phyloP scores from a whole-genome alignment of 1,140 invertebrate species.

The Pentalonia nigronervosa region DNA sequence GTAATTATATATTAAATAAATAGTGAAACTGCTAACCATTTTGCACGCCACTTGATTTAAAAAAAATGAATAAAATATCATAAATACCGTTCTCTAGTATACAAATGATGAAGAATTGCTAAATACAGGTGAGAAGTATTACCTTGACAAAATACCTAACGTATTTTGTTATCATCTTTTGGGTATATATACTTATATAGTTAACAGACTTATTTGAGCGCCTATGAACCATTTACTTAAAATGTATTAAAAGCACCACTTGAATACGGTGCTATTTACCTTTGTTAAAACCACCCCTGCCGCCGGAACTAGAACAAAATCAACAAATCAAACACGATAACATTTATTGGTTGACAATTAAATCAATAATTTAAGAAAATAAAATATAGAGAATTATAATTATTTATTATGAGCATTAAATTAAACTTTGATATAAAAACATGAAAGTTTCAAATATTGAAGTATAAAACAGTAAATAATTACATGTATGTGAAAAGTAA shows the following conservation, averaged over 20 bases:
- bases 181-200: conserved; percentile 53
- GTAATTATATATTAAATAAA: conserved; percentile 28
- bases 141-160: conserved; percentile 58
- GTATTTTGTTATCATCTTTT: conserved; percentile 56
- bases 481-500: background rate
- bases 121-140: conserved; percentile 56
- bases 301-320: conserved; percentile 61
- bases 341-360: conserved; percentile 40
- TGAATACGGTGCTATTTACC: conserved; percentile 59
- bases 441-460: background rate
- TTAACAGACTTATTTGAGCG: conserved; percentile 58
- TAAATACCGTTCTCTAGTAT: conserved; percentile 37
- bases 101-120: conserved; percentile 46
- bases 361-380: conserved; percentile 42
- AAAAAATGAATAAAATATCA: conserved; percentile 31
- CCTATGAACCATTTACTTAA: conserved; percentile 54
- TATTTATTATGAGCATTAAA: conserved; percentile 1
- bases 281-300: conserved; percentile 61
- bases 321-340: conserved; percentile 58
- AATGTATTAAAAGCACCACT: conserved; percentile 59
- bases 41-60: conserved; percentile 41
- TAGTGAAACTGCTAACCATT: conserved; percentile 53
- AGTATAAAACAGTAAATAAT: background rate
- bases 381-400: conserved; percentile 27
- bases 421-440: background rate